phyloP scores from a whole-genome alignment of 2,888 invertebrate species.

The Rhodophaea formosa region DNA sequence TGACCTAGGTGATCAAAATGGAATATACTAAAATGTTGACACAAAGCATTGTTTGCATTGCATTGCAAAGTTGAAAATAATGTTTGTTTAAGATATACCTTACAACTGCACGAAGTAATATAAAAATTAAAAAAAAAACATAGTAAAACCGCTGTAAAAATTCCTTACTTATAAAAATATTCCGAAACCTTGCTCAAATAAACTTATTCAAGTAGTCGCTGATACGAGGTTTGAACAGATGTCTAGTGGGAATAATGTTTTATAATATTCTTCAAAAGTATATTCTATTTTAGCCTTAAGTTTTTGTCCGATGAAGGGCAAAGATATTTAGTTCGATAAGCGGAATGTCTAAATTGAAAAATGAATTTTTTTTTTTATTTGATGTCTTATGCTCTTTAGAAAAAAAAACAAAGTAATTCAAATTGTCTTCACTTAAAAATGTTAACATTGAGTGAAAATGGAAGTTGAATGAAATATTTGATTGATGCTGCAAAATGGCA shows the following conservation, averaged over 20 bases:
- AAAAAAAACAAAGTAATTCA: no score
- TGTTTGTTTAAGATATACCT: no score
- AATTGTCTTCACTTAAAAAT: no score
- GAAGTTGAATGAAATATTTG: no score
- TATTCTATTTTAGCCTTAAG: not conserved
- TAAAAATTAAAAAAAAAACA: not conserved
- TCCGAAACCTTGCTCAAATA: not conserved
- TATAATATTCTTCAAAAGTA: not conserved
- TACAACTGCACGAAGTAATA: not conserved
- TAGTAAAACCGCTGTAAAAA: not conserved
- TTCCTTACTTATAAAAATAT: not conserved
- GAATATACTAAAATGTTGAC: no score
- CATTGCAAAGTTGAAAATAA: no score
- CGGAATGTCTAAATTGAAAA: not conserved
- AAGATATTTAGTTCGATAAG: not conserved
- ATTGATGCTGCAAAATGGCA: no score
- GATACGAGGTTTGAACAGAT: not conserved
- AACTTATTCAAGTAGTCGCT: not conserved
- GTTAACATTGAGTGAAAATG: no score
- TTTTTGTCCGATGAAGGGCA: not conserved
- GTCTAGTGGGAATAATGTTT: not conserved
- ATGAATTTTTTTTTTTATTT: no score
- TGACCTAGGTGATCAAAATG: no score
- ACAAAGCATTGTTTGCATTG: no score
- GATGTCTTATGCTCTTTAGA: no score